Evolutionary conservation across 2,797 vertebrate species (phyloP).

Genomic region (Karalla daura): DNA sequence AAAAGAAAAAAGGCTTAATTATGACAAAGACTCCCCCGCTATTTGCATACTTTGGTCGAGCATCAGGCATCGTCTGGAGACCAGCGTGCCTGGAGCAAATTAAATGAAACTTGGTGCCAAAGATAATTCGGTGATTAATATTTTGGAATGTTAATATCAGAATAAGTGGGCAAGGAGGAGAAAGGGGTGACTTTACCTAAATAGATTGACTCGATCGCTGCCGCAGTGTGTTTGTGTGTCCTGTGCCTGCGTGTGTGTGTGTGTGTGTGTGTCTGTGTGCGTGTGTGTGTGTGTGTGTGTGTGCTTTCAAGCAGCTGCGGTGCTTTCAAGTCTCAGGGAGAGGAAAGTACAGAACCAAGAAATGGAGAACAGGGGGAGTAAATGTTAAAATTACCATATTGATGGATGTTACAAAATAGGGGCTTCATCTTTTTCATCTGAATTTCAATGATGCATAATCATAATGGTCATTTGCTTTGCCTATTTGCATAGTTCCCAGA

Average conservation of each 20-base stretch:
- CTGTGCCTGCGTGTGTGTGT: background rate
- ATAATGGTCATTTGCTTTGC: slow-evolving; percentile 77
- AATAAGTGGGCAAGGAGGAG: slow-evolving; percentile 70
- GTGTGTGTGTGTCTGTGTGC: background rate
- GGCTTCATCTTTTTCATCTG: slow-evolving; percentile 77
- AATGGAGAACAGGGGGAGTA: slow-evolving; percentile 79
- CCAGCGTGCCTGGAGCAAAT: slow-evolving; percentile 76
- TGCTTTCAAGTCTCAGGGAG: slow-evolving; percentile 77
- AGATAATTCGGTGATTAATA: slow-evolving; percentile 86
- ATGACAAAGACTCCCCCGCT: slow-evolving; percentile 66
- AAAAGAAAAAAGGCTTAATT: slow-evolving; percentile 73
- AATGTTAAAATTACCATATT: slow-evolving; percentile 96
- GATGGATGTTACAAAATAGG: slow-evolving; percentile 86
- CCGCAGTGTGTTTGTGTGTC: slow-evolving; percentile 31
- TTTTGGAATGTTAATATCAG: slow-evolving; percentile 82
- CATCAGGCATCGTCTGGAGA: slow-evolving; percentile 77
- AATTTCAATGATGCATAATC: slow-evolving; percentile 81
- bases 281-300: slow-evolving; percentile 15
- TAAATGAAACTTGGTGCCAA: slow-evolving; percentile 82
- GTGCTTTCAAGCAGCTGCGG: slow-evolving; percentile 60
- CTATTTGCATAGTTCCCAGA: slow-evolving; percentile 76
- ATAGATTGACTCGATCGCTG: slow-evolving; percentile 70
- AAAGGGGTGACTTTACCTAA: slow-evolving; percentile 63
- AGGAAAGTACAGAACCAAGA: slow-evolving; percentile 78
- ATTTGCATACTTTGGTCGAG: slow-evolving; percentile 83